Conservation (phyloP, 2,113 vertebrate genomes). For the Poeciliopsis retropinna region DNA sequence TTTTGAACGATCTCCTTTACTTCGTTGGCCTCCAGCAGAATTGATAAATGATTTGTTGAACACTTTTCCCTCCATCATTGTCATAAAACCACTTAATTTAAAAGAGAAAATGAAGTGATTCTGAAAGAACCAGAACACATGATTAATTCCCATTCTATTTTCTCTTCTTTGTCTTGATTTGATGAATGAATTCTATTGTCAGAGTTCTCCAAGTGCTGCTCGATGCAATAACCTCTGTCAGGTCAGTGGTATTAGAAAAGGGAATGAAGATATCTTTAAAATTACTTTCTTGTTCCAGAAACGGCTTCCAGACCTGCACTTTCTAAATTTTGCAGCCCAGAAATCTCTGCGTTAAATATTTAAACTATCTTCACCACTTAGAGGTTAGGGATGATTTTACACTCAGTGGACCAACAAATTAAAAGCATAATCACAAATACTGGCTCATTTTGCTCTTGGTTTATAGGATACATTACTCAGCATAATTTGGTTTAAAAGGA, state of each 20-base stretch:
- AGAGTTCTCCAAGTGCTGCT: conserved; percentile 15
- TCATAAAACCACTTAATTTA: not conserved
- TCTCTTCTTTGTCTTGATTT: conserved; percentile 58
- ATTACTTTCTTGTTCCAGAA: conserved; percentile 22
- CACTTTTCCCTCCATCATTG: conserved; percentile 8
- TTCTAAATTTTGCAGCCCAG: conserved; percentile 53
- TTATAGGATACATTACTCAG: conserved; percentile 10
- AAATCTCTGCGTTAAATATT: conserved; percentile 57
- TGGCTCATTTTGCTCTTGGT: conserved; percentile 34
- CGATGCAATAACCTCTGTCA: conserved; percentile 24
- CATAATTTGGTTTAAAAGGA: not conserved
- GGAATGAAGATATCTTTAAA: conserved; percentile 29
- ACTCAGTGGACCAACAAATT: conserved; percentile 66
- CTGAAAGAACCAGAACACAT: conserved; percentile 18
- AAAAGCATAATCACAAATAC: conserved; percentile 48
- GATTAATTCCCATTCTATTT: conserved; percentile 59
- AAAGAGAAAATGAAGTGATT: conserved; percentile 29
- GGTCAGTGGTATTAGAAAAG: conserved; percentile 27
- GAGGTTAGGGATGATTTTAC: conserved; percentile 63
- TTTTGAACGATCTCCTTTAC: conserved; percentile 7
- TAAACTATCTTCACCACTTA: conserved; percentile 60
- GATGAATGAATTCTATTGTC: conserved; percentile 61
- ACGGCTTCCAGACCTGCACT: conserved; percentile 38
- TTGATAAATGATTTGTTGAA: conserved; percentile 5
- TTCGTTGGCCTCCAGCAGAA: not conserved